Evolutionary conservation across 2,888 invertebrate genomes (phyloP), one percentile per base, ranked within the genome.

Genomic region (Gymnosoma rotundatum): DNA sequence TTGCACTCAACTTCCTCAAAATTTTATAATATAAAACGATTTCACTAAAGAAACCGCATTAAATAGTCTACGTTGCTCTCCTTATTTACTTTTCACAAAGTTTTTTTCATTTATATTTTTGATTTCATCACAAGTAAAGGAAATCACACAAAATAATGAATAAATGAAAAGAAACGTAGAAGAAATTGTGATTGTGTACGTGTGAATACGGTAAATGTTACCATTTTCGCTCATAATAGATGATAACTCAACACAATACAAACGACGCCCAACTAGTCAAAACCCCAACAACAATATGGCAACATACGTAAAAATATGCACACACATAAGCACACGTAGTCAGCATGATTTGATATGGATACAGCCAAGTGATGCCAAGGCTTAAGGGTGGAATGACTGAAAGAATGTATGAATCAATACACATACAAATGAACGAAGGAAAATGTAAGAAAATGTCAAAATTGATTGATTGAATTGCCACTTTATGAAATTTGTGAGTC

Each of bases 391-490:
- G 74, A 69, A 58, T 48, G 73, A 85, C 86, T 82, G 42, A 85
- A 70, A 74, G 25, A 18, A 58, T 60, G 70, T 64, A 60, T 52
- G 58, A 75, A 60, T 50, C 20, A 52, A 61, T 25, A n/a, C 21
- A 74, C 14, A 60, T 16, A 67, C 73, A 42, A 42, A 42, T 42
- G 63, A 75, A 81, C 67, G 36, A 36, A 81, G 61, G 36, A 36
- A 73, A 76, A 79, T 70, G 67, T 83, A 83, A 85, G 78, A 86
- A 88, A 86, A 89, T 89, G 90, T 91, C 90, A 89, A 87, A 91
- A 89, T 91, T 90, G 90, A 90, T 90, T 90, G 90, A 90, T 90
- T 90, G 91, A 90, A 90, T 91, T 90, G 90, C 90, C 90, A 90
- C 90, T 90, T 90, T 91, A 90, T 90, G 90, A 90, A 91, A 90